phyloP scores from a whole-genome alignment of 2,797 vertebrate species.

The Anguilla megastoma region DNA sequence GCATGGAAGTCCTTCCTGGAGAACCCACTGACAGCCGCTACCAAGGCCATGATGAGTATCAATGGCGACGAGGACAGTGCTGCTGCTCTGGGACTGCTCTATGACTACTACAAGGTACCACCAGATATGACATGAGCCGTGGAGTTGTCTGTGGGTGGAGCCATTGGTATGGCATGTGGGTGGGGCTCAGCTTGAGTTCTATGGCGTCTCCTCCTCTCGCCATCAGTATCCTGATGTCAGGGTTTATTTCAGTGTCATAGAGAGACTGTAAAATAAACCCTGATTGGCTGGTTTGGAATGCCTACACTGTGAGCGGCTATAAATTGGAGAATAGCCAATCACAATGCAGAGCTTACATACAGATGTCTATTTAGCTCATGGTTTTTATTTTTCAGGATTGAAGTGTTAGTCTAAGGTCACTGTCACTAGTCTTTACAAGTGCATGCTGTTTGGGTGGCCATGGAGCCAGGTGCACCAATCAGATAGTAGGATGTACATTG shows the following conservation, averaged over 20 bases:
- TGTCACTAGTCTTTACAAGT: background rate
- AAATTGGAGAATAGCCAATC: background rate
- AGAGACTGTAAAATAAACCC: background rate
- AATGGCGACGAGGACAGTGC: slow-evolving; percentile 98
- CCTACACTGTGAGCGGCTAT: background rate
- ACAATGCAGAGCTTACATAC: background rate
- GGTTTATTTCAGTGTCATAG: background rate
- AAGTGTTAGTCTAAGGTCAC: background rate
- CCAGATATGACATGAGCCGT: background rate
- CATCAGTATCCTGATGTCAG: background rate
- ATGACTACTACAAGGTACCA: slow-evolving; percentile 91
- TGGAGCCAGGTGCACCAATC: background rate
- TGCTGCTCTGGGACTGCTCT: slow-evolving; percentile 89
- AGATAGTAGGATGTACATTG: slow-evolving; percentile 64
- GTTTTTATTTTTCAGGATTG: background rate
- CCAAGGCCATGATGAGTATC: slow-evolving; percentile 99
- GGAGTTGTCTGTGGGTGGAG: background rate
- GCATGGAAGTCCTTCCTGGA: slow-evolving; percentile 98
- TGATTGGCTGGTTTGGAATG: background rate
- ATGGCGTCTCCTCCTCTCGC: background rate
- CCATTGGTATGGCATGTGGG: background rate
- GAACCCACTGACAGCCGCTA: slow-evolving; percentile 96
- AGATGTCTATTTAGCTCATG: background rate
- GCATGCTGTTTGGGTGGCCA: background rate
- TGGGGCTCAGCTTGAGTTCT: background rate